phyloP scores from a whole-genome alignment of 2,888 invertebrate genomes.

The Protodeltote pygarga region DNA sequence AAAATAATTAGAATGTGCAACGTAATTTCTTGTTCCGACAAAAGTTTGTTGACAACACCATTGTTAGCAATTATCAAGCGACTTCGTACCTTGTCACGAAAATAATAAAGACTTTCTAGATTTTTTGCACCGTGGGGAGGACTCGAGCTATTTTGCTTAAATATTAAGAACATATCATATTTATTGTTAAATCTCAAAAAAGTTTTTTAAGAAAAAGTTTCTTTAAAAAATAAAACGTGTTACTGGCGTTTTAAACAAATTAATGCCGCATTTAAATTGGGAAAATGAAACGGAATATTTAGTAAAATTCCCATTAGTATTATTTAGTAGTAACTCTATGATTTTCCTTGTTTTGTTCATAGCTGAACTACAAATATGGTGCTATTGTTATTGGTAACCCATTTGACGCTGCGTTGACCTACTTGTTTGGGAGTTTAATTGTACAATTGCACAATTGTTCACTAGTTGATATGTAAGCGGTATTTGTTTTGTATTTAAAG shows the following conservation, averaged over 20 bases:
- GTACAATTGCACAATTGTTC: background rate
- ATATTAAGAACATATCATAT: too few relatives aligned
- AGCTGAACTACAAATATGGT: slow-evolving; percentile 1
- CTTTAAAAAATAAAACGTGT: too few relatives aligned
- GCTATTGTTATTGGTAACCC: background rate
- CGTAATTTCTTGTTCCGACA: slow-evolving; percentile 37
- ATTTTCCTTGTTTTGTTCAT: slow-evolving; percentile 28
- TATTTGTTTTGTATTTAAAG: background rate
- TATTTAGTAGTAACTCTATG: background rate
- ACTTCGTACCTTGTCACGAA: slow-evolving; percentile 6
- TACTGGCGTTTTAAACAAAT: too few relatives aligned
- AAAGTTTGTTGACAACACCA: slow-evolving; percentile 34
- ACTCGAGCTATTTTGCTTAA: too few relatives aligned
- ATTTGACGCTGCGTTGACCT: background rate
- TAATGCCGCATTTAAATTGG: too few relatives aligned
- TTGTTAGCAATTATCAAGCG: slow-evolving; percentile 5
- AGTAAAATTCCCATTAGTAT: background rate
- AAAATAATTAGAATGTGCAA: slow-evolving; percentile 46
- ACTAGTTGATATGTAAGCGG: too few relatives aligned
- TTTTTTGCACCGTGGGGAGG: too few relatives aligned
- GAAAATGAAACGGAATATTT: background rate
- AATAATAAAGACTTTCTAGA: too few relatives aligned
- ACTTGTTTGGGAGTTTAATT: background rate
- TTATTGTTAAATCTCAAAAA: too few relatives aligned
- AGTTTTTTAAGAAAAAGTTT: too few relatives aligned